Percentiles rank a stretch among this genome's conserved stretches.
Evolutionary conservation across 2,797 vertebrate species (phyloP).

Genomic region (Onychomys leucogaster): DNA sequence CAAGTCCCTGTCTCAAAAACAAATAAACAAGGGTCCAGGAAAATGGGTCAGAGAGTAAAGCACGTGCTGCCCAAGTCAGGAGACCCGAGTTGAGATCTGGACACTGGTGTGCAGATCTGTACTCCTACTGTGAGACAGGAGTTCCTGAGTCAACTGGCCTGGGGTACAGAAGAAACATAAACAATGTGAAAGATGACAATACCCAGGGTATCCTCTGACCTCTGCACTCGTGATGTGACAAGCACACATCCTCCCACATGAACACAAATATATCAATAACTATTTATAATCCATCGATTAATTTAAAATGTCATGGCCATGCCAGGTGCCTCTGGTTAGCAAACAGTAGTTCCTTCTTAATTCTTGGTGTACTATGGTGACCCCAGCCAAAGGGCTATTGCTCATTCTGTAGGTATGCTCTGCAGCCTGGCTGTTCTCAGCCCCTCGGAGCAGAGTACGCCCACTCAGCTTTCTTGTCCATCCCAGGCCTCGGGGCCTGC

Average conservation of each 20-base stretch:
- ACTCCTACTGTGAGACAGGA: neutral
- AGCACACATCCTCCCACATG: no score
- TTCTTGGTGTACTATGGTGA: rapidly evolving
- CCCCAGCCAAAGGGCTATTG: rapidly evolving
- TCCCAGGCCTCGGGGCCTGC: neutral
- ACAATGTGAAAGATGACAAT: neutral
- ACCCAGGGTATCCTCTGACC: neutral
- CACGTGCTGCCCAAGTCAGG: neutral
- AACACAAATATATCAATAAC: neutral
- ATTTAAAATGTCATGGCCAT: neutral
- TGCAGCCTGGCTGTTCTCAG: neutral
- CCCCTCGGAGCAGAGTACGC: neutral
- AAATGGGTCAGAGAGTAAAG: no score
- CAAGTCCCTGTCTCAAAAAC: neutral
- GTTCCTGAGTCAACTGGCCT: neutral
- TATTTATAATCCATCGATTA: neutral
- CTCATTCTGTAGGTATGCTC: rapidly evolving
- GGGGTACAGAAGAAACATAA: neutral
- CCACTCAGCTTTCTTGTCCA: neutral
- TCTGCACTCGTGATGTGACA: no score
- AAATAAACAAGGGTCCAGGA: neutral
- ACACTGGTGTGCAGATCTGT: neutral
- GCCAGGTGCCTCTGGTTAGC: neutral
- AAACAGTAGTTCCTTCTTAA: neutral
- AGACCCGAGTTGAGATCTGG: neutral